Conservation (phyloP, 2,113 vertebrate genomes). For the Istiophorus platypterus region DNA sequence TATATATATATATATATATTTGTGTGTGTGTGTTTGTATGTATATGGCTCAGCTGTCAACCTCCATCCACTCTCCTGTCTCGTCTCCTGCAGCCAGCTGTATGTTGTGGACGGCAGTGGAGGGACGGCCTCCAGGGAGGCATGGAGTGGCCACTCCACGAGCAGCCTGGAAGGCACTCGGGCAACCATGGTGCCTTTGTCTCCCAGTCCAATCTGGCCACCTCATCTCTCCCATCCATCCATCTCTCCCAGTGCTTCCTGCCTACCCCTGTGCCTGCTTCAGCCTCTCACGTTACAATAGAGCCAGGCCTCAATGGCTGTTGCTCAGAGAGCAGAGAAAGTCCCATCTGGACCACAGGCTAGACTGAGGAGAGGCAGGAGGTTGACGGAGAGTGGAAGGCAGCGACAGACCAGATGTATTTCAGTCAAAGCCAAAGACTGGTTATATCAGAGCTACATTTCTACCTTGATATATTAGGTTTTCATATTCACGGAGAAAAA, state of each 20-base stretch:
- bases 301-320: slow-evolving; percentile 58
- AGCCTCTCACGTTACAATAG: slow-evolving; percentile 66
- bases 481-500: background rate
- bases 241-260: slow-evolving; percentile 50
- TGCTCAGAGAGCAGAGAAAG: slow-evolving; percentile 63
- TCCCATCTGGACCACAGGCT: slow-evolving; percentile 64
- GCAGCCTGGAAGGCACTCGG: slow-evolving; percentile 67
- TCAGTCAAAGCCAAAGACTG: slow-evolving; percentile 23
- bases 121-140: slow-evolving; percentile 45
- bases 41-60: slow-evolving; percentile 33
- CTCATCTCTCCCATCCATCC: slow-evolving; percentile 57
- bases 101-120: slow-evolving; percentile 34
- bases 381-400: slow-evolving; percentile 49
- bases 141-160: slow-evolving; percentile 70
- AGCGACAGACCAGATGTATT: slow-evolving; percentile 36
- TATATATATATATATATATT: no score
- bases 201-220: slow-evolving; percentile 75
- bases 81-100: slow-evolving; percentile 58
- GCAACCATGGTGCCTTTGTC: slow-evolving; percentile 73
- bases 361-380: slow-evolving; percentile 17
- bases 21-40: background rate
- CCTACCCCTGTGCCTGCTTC: slow-evolving; percentile 51
- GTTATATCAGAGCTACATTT: slow-evolving; percentile 18
- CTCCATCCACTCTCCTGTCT: slow-evolving; percentile 26
- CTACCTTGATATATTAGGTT: background rate